These are phyloP conservation scores for Callyntrura sp. DNA, from an alignment of 2,888 invertebrate genomes.

Conservation along the genomic window DNA sequence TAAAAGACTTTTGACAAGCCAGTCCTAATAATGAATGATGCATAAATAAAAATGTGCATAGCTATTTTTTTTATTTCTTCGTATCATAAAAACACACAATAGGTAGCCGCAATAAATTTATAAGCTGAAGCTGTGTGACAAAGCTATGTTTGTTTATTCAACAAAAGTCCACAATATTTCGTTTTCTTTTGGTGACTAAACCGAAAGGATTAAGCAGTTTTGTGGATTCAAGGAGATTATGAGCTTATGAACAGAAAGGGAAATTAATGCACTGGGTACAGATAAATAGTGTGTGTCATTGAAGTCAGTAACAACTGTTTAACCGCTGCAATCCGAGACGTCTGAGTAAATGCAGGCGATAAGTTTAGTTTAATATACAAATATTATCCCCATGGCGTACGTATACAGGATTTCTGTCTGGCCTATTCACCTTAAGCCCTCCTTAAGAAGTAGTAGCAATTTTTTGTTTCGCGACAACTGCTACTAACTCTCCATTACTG, in stretches of 20 bases:
- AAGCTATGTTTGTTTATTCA: not conserved
- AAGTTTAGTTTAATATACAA: not conserved
- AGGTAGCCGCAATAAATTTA: too few species aligned
- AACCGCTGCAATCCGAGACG: not conserved
- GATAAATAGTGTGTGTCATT: conserved; percentile 5
- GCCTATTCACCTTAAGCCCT: conserved; percentile 19
- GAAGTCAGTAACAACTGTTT: conserved; percentile 12
- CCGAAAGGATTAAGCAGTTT: conserved; percentile 15
- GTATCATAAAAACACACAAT: too few species aligned
- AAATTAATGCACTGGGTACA: not conserved
- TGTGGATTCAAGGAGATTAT: not conserved
- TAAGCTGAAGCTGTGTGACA: not conserved
- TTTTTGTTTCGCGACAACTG: conserved; percentile 35
- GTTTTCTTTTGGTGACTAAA: not conserved
- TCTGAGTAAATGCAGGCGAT: not conserved
- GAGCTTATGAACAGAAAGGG: conserved; percentile 8
- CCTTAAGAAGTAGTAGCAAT: not conserved
- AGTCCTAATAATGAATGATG: too few species aligned
- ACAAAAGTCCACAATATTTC: conserved; percentile 2
- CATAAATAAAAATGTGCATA: too few species aligned
- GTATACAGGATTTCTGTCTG: conserved; percentile 26
- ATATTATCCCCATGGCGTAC: not conserved
- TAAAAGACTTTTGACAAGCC: too few species aligned
- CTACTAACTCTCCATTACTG: not conserved
- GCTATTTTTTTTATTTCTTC: too few species aligned